Percentiles rank a stretch among this genome's conserved stretches.
Evolutionary conservation across 1,140 invertebrate species (phyloP).

Genomic region (Wiebesia pumilae): DNA sequence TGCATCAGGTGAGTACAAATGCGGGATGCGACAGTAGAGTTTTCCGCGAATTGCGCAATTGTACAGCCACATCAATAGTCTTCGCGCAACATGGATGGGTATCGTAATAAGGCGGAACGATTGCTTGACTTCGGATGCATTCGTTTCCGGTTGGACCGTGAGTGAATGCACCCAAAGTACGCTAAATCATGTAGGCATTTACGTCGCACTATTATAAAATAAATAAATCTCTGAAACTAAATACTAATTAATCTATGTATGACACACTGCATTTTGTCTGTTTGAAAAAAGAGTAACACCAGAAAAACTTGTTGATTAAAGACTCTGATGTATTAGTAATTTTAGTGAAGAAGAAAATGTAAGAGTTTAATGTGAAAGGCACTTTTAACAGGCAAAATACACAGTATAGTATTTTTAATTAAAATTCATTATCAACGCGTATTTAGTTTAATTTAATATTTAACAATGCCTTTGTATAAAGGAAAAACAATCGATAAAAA

Average conservation of each 20-base stretch:
- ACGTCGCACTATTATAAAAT: constrained; percentile 37
- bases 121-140: no score
- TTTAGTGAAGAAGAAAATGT: neutral
- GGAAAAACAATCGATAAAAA: constrained; percentile 10
- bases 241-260: constrained; percentile 28
- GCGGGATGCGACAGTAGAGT: no score
- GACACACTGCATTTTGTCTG: constrained; percentile 1
- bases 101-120: no score
- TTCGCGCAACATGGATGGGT: no score
- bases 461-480: constrained; percentile 8
- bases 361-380: constrained; percentile 23
- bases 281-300: constrained; percentile 14
- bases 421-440: neutral
- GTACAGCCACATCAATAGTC: no score
- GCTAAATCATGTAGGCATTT: no score
- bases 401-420: constrained; percentile 28
- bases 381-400: constrained; percentile 28
- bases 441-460: neutral
- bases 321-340: constrained; percentile 7
- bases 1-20: no score
- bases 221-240: constrained; percentile 41
- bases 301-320: constrained; percentile 10
- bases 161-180: no score
- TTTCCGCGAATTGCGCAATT: no score
- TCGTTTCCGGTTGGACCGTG: no score